These are phyloP conservation scores for Liolophura sinensis DNA, from an alignment of 1,140 invertebrate genomes.

Conservation along the genomic window DNA sequence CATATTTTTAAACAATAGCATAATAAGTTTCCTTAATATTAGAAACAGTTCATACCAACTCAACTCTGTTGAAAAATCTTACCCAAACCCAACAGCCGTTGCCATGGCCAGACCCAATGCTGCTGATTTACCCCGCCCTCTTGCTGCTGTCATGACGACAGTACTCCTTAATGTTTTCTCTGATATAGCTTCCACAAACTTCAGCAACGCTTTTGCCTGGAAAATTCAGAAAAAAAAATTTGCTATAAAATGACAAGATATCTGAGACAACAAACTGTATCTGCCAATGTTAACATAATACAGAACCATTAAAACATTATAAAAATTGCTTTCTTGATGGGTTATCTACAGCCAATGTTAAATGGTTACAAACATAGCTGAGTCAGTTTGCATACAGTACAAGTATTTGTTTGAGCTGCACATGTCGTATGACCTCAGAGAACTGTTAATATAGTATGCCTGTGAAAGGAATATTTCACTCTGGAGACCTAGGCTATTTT, in stretches of 20 bases:
- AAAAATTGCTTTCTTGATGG: too few relatives aligned
- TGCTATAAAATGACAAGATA: neutral
- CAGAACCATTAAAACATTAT: too few relatives aligned
- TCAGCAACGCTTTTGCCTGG: slow-evolving; percentile 84
- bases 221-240: slow-evolving; percentile 24
- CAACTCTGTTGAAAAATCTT: slow-evolving; percentile 39
- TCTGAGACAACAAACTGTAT: too few relatives aligned
- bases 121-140: slow-evolving; percentile 98
- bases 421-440: too few relatives aligned
- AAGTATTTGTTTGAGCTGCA: too few relatives aligned
- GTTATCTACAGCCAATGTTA: too few relatives aligned
- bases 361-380: too few relatives aligned
- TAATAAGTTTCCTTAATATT: neutral
- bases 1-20: neutral
- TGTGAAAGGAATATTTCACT: too few relatives aligned
- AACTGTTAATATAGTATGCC: too few relatives aligned
- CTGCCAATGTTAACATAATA: too few relatives aligned
- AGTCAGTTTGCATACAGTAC: too few relatives aligned
- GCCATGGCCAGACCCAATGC: slow-evolving; percentile 92
- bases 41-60: neutral
- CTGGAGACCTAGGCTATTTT: too few relatives aligned
- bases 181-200: slow-evolving; percentile 93
- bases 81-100: slow-evolving; percentile 62
- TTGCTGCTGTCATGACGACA: slow-evolving; percentile 91
- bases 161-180: slow-evolving; percentile 90